Base-by-base conservation (phyloP, 1,140 invertebrate species). In the Calephelis nemesis region DNA sequence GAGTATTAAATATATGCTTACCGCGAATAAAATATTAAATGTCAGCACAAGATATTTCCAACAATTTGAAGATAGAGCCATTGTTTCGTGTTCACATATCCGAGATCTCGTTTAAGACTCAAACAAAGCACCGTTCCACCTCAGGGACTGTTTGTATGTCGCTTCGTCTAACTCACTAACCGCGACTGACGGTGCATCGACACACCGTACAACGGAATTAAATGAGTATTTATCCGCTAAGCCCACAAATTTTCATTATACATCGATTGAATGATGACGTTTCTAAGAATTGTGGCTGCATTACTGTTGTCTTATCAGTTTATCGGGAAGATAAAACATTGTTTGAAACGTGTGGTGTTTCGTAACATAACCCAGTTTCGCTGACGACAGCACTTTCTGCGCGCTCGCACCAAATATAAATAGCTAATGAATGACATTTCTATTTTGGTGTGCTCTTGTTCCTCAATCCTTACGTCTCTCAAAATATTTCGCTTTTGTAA, bases 41-140 rank as follows among this genome's bases (percentile, higher is more conserved):
- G 83, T 87, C 72, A 92, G 74, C 71, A 92, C 89, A 40, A 92
- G 78, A 83, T 91, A 92, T 84, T 91, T 91, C 89, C 89, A 92
- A 74, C 88, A 91, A 73, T 90, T 91, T 64, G 88, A 85, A 7
- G 89, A 91, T 48, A 91, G 74, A 70, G 85, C 84, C 91, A 92
- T 92, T 83, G 81, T 77, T 72, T 39, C 68, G 74, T 71, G 74
- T 87, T 89, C 88, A 91, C 87, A 89, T 90, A 75, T 87, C 81
- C 77, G 75, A 78, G 76, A 79, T 82, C 71, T 79, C 80, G 83
- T 79, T 83, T 79, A 70, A 82, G 83, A 82, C 77, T 78, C 82
- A 84, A 88, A 91, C 86, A 91, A 90, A 88, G 83, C 79, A 67
- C 62, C 81, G 86, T 88, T 87, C 82, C 88, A 83, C 81, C 78